These are phyloP conservation scores for Phataginus tricuspis DNA, from an alignment of 2,797 vertebrate species.

Conservation along the genomic window DNA sequence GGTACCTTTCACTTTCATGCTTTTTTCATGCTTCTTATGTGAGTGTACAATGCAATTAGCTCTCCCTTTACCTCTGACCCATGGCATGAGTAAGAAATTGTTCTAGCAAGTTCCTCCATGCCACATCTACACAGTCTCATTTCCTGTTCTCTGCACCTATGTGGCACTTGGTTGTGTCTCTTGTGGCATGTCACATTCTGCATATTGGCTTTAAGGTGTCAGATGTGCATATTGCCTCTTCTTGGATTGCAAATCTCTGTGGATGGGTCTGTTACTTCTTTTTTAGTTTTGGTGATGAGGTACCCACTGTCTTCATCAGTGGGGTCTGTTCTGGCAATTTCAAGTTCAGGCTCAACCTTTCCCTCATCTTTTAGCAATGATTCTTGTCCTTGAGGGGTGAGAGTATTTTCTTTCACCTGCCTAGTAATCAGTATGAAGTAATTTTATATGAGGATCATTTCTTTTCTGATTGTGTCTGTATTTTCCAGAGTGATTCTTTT, in stretches of 20 bases:
- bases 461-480: conserved; percentile 37
- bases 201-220: background rate
- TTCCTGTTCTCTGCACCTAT: background rate
- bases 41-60: background rate
- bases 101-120: conserved; percentile 28
- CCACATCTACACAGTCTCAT: background rate
- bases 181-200: background rate
- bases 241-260: background rate
- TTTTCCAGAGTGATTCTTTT: background rate
- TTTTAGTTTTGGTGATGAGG: background rate
- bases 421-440: background rate
- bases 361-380: background rate
- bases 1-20: background rate
- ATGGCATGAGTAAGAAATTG: background rate
- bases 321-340: background rate
- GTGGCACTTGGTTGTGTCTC: background rate
- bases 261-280: background rate
- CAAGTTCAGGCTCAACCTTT: background rate
- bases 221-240: background rate
- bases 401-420: background rate
- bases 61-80: background rate
- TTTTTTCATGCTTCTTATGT: background rate
- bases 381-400: background rate
- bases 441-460: background rate
- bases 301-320: background rate